These are phyloP conservation scores for Pelochelys cantorii DNA, from an alignment of 2,797 vertebrate genomes.

Conservation along the genomic window DNA sequence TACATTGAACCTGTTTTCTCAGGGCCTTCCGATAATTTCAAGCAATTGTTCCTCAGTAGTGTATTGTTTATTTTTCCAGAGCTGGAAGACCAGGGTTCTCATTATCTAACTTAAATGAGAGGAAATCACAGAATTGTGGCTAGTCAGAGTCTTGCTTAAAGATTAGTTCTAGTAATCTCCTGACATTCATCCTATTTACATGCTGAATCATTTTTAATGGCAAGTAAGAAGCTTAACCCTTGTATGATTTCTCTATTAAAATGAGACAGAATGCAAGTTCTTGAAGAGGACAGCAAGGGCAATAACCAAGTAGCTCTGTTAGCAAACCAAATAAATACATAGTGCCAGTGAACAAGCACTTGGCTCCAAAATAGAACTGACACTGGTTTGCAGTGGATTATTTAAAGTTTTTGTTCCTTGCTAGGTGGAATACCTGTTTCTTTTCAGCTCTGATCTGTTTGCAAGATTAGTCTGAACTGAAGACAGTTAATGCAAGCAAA, in stretches of 20 bases:
- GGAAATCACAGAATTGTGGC: neutral
- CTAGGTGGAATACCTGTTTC: neutral
- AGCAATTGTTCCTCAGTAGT: neutral
- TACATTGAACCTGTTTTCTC: neutral
- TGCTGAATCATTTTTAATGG: neutral
- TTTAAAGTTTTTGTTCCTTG: neutral
- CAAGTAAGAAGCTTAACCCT: neutral
- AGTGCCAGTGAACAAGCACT: neutral
- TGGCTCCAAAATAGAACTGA: neutral
- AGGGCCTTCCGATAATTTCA: neutral
- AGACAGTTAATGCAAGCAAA: neutral
- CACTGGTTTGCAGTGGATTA: neutral
- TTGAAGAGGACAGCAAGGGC: neutral
- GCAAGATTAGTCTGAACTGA: neutral
- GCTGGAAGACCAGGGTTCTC: accelerated
- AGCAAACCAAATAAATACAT: neutral
- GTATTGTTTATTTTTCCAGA: neutral
- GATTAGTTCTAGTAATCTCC: accelerated
- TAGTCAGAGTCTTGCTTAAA: neutral
- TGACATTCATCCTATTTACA: neutral
- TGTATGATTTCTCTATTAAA: neutral
- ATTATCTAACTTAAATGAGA: neutral
- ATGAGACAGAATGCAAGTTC: neutral
- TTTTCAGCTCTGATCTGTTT: neutral
- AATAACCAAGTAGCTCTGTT: neutral